These are phyloP conservation scores for Bambusicola thoracicus DNA, from an alignment of 2,113 vertebrate species.

Conservation along the genomic window DNA sequence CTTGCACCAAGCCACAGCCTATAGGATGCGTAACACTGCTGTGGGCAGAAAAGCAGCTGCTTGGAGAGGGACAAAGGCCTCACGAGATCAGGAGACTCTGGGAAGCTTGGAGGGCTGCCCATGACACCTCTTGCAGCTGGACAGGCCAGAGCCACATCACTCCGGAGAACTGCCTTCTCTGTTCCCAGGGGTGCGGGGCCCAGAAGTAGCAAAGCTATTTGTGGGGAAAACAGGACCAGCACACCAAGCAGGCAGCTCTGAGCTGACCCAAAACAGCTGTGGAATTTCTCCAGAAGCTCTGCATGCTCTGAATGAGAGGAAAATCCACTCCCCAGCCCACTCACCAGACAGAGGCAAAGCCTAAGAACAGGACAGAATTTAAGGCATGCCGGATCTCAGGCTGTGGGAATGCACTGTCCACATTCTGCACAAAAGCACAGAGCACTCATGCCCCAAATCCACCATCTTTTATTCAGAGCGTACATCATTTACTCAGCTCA, in stretches of 20 bases:
- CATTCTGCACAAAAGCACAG: neutral
- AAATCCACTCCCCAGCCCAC: constrained; percentile 2
- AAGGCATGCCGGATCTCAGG: constrained; percentile 14
- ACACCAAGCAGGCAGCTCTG: neutral
- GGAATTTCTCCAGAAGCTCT: constrained; percentile 34
- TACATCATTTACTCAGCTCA: neutral
- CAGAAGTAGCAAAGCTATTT: neutral
- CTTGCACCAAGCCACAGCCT: neutral
- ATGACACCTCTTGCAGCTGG: neutral
- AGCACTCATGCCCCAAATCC: neutral
- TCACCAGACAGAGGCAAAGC: neutral
- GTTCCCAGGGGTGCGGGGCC: neutral
- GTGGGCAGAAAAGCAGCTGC: neutral
- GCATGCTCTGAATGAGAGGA: neutral
- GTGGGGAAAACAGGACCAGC: neutral
- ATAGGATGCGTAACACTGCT: neutral
- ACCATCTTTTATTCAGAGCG: neutral
- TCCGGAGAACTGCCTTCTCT: neutral
- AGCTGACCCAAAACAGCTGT: neutral
- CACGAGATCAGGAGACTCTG: too few relatives aligned
- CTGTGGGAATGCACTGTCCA: constrained; percentile 23
- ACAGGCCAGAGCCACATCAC: neutral
- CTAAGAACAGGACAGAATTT: constrained; percentile 33
- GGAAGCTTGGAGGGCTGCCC: neutral
- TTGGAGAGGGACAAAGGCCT: too few relatives aligned